A percentile compares a stretch with the other conserved stretches of the same genome.
These are phyloP conservation scores for Lycia hirtaria DNA, from an alignment of 2,888 invertebrate species.

Conservation along the genomic window DNA sequence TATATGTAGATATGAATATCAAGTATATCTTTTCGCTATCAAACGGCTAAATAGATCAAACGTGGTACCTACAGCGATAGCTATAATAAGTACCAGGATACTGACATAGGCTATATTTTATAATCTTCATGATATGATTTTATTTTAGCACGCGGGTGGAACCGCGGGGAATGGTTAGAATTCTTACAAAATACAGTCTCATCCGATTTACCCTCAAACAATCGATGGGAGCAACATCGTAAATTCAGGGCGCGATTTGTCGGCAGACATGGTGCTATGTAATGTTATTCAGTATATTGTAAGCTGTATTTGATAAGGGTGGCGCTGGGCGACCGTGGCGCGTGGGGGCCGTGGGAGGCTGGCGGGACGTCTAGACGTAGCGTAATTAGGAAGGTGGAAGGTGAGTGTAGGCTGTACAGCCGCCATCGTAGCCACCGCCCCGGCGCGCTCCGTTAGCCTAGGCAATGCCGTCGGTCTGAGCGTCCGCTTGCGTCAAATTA, in stretches of 20 bases:
- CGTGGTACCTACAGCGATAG: too few relatives aligned
- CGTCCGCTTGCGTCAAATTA: conserved; percentile 61
- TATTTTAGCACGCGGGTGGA: too few relatives aligned
- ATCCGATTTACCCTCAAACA: conserved; percentile 1
- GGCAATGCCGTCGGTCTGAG: conserved; percentile 1
- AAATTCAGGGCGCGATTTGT: conserved; percentile 34
- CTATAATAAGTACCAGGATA: too few relatives aligned
- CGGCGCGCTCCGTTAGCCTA: conserved; percentile 45
- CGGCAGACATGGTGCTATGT: conserved; percentile 28
- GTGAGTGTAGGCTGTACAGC: conserved; percentile 72
- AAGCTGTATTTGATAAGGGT: conserved; percentile 60
- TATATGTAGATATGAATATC: too few relatives aligned
- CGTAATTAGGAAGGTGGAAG: conserved; percentile 79
- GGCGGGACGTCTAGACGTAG: conserved; percentile 79
- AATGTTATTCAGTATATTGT: conserved; percentile 49
- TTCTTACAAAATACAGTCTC: neutral
- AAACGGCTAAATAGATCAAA: too few relatives aligned
- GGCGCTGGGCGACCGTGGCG: conserved; percentile 44
- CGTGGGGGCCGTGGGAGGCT: conserved; percentile 58
- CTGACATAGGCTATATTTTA: too few relatives aligned
- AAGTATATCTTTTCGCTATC: too few relatives aligned
- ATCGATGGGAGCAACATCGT: conserved; percentile 11
- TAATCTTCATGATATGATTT: too few relatives aligned
- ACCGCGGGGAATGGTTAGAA: neutral
- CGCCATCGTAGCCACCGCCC: conserved; percentile 28